A percentile compares a stretch with the other conserved stretches of the same genome.
Evolutionary conservation across 2,888 invertebrate genomes (phyloP).

Genomic region (Nomada goodeniana): DNA sequence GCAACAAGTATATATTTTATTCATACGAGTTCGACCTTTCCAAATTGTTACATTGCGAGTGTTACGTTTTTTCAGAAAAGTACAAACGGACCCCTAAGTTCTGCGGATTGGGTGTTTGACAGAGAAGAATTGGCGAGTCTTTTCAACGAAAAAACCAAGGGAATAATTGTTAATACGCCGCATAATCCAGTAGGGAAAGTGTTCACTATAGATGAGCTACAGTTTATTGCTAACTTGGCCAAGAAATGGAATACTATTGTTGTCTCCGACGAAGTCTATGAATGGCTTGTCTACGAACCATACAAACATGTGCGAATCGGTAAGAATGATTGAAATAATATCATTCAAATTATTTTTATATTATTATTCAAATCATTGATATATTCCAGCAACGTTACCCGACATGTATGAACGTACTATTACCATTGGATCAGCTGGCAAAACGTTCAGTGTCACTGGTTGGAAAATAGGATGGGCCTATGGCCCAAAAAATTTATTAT

Average conservation of each 20-base stretch:
- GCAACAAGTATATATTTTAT: background rate
- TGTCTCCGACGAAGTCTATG: constrained; percentile 98
- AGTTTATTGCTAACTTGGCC: constrained; percentile 93
- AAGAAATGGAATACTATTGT: constrained; percentile 96
- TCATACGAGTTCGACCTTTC: background rate
- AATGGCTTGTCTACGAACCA: constrained; percentile 96
- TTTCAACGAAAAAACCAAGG: constrained; percentile 96
- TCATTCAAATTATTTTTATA: background rate
- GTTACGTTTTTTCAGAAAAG: constrained; percentile 80
- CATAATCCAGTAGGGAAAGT: constrained; percentile 99
- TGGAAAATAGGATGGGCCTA: constrained; percentile 99
- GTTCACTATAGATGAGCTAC: constrained; percentile 89
- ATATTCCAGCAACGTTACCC: constrained; percentile 91
- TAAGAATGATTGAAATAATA: constrained; percentile 77
- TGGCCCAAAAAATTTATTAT: constrained; percentile 92
- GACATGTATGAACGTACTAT: constrained; percentile 99
- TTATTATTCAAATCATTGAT: constrained; percentile 1
- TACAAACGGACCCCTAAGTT: constrained; percentile 86
- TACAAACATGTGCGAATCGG: constrained; percentile 95
- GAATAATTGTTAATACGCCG: constrained; percentile 98
- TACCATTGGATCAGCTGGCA: constrained; percentile 98
- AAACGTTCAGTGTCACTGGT: constrained; percentile 98
- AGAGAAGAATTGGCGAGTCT: constrained; percentile 90
- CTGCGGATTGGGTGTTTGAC: constrained; percentile 96
- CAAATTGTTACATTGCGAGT: no score